Evolutionary conservation across 2,888 invertebrate genomes (phyloP), one percentile per base, ranked within the genome.

Genomic region (Hofmannophila pseudospretella): DNA sequence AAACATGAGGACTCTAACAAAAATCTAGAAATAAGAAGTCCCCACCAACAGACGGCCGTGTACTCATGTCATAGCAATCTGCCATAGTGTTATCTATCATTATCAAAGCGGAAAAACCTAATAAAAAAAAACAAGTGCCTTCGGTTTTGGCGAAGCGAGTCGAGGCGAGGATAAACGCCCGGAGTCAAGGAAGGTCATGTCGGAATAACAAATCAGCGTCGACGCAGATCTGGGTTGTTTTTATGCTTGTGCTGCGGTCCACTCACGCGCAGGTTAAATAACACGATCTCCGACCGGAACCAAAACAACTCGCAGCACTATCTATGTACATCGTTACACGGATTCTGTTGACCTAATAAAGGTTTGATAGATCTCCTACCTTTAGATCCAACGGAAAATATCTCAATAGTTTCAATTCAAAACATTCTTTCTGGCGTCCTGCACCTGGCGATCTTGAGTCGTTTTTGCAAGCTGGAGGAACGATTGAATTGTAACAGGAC

Each of bases 181-280:
- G 58, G 60, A 71, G 71, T 70, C 73, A 69, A 75, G 71, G 72
- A 75, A 73, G 76, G 77, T 76, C 75, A 75, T 58, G 49, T 60
- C 60, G 58, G 64, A 70, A 74, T 71, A 68, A 69, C 66, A 70
- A 70, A 72, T 67, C 69, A 53, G 48, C 41, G 42, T 41, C 45
- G 52, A 45, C 47, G 51, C 45, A 44, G 48, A 54, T 54, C 59
- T 47, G 54, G 49, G 42, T 54, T 58, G 46, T 49, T 45, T 42
- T 57, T 49, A 49, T 43, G 43, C 38, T 33, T 42, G 23, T 11
- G 22, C 32, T 27, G 32, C 47, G 49, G 36, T 44, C 49, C 42
- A 49, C 47, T 58, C 54, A 39, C 53, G 46, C 53, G 49, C 51
- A 53, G 49, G 32, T 57, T 53, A 52, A 61, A 58, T 54, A 58